Base-by-base conservation (phyloP, 2,888 invertebrate genomes). In the Lepidonotus clava region DNA sequence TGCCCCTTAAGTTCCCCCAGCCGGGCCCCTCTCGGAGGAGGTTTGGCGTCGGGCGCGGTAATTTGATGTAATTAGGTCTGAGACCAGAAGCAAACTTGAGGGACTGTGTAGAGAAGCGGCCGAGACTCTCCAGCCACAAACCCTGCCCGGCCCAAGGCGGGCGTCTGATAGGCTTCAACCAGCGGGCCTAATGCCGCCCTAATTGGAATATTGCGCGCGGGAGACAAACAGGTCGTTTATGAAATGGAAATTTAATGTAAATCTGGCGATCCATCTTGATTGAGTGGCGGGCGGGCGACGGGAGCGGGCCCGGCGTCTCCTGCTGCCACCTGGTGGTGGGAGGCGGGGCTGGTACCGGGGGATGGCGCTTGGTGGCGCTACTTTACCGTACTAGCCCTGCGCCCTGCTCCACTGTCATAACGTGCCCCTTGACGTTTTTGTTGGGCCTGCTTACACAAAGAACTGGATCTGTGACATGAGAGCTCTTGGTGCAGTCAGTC, bases 181-280 rank as follows among this genome's bases (percentile, higher is more conserved):
- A 5, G 14, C 21, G 56, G 56, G 5, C 56, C 8, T 56, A 56
- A 56, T 56, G n/a, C 11, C 71, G 71, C 1, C 34, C 71, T 71
- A 71, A 71, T 71, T 36, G 71, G 71, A 38, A 71, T 34, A 38
- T 32, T 34, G 71, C 71, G 36, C 71, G n/a, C 11, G 24, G 71
- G 71, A 71, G 71, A 71, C 71, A 71, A 71, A 36, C 71, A 14
- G 71, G 71, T 71, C 71, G 38, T 71, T 71, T 38, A 71, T 71
- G 71, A 34, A 38, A 71, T 71, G 71, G 71, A 71, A 71, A 71
- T 71, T 71, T 71, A 71, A 71, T 71, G 71, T 38, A 36, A 71
- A 71, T 71, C 71, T 18, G 38, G 71, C 38, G 18, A 71, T 71
- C 71, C 18, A 38, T 71, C 71, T 71, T 71, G 71, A 36, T 34